Evolutionary conservation across 2,888 invertebrate genomes (phyloP), one percentile per base, ranked within the genome.

Genomic region (Dicycla oo): DNA sequence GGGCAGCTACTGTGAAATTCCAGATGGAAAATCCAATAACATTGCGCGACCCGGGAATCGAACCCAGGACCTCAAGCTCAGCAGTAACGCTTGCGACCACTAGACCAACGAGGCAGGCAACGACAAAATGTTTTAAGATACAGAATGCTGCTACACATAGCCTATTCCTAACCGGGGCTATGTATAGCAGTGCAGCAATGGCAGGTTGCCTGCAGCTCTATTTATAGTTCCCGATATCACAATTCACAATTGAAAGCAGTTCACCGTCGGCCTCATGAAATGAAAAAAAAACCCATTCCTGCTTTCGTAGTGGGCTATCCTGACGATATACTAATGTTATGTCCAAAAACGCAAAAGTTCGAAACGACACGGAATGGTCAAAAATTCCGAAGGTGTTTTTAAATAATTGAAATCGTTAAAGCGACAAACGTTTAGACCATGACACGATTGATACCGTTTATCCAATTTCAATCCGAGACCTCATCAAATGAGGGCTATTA

Each of bases 141-240:
- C 13, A 58, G 4, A 58, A 54, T 43, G 4, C n/a, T n/a, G n/a
- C n/a, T n/a, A n/a, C n/a, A n/a, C n/a, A n/a, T n/a, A n/a, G n/a
- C n/a, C n/a, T n/a, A n/a, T n/a, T n/a, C n/a, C n/a, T 56, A 26
- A 34, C 49, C 26, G 7, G 10, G 1, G 49, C 43, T 61, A n/a
- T 20, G 20, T 26, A 45, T 23, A 53, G 23, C 47, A 30, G 23
- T 60, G 23, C 73, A 64, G 43, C 20, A 49, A 43, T 64, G 49
- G 60, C 75, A 80, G 43, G 54, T 61, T 80, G 80, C 73, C 73
- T 51, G 54, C 56, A 60, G 43, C 11, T 64, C 20, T 76, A 80
- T 64, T 60, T 60, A 64, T 80, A 80, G 63, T 40, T 47, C 3
- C 3, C 23, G 13, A 47, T 72, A 63, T 43, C 30, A 74, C 26